Base-by-base conservation (phyloP, 2,888 invertebrate species). In the Volucella inflata region DNA sequence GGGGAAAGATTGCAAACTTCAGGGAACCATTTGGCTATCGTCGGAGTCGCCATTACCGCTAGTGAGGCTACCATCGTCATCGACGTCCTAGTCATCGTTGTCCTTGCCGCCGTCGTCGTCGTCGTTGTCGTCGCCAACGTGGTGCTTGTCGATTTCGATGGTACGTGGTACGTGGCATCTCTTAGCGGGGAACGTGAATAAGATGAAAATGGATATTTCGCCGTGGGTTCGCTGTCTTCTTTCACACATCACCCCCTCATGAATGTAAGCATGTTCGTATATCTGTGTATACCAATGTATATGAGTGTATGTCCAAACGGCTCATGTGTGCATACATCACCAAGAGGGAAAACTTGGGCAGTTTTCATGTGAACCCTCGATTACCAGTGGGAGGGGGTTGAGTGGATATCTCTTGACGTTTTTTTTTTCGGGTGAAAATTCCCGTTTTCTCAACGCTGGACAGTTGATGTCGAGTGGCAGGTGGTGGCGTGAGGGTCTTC, bases 141-240 rank as follows among this genome's bases (percentile, higher is more conserved):
- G 2, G 60, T 60, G 38, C 38, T 14, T 14, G 14, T 21, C 30
- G 36, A 8, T n/a, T 59, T 51, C 59, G 55, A 68, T 14, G 48
- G 68, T 72, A 60, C 81, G 75, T 82, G 70, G 72, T 76, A 81
- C 82, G 78, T 74, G 72, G 74, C 48, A 74, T 87, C 87, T 82
- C 87, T 87, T 82, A 77, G 82, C 85, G 85, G 67, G 78, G 67
- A 16, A 87, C 74, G 82, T 82, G 87, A 87, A 87, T 82, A 82
- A 87, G 87, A 87, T 82, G 87, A 87, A 82, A 82, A 78, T 87
- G 82, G 77, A 87, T 82, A 85, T 77, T 81, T 81, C 68, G 72
- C 76, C 85, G 85, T 81, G 85, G 85, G 81, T 85, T 77, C 76
- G 67, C 80, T 67, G 84, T 60, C 62, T 80, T 67, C 62, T 62